These are phyloP conservation scores for Metopolophium dirhodum DNA, from an alignment of 1,140 invertebrate species.

Conservation along the genomic window DNA sequence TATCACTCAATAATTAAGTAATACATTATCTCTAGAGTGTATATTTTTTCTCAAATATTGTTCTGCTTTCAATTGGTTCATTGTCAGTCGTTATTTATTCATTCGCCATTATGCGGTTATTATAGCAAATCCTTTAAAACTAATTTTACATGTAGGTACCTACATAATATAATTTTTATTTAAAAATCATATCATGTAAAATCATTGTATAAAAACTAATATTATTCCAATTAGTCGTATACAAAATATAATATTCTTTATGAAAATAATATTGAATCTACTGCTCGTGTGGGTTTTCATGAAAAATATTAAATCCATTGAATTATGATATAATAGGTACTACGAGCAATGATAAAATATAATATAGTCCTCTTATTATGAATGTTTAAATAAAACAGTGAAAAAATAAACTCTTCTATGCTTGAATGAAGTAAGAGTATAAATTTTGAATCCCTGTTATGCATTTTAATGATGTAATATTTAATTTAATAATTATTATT, in stretches of 20 bases:
- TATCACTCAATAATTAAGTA: not conserved
- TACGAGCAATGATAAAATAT: not conserved
- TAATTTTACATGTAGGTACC: not conserved
- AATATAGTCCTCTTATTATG: not conserved
- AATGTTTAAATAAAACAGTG: not conserved
- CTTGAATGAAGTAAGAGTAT: not conserved
- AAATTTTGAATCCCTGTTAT: not conserved
- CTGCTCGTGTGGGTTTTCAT: not conserved
- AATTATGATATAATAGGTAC: not conserved
- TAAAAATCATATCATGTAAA: not conserved
- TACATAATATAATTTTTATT: not conserved
- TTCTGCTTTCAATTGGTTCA: not conserved
- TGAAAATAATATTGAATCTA: not conserved
- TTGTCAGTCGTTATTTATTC: too few species aligned
- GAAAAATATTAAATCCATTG: not conserved
- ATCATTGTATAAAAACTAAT: not conserved
- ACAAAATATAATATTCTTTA: not conserved
- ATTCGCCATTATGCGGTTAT: not conserved
- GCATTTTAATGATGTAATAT: not conserved
- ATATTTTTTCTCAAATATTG: not conserved
- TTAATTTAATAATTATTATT: not conserved
- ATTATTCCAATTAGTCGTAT: not conserved
- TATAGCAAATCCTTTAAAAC: not conserved
- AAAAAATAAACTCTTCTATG: not conserved
- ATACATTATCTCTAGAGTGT: not conserved